Evolutionary conservation across 2,888 invertebrate genomes (phyloP).

Genomic region (Taphrorychus bicolor): DNA sequence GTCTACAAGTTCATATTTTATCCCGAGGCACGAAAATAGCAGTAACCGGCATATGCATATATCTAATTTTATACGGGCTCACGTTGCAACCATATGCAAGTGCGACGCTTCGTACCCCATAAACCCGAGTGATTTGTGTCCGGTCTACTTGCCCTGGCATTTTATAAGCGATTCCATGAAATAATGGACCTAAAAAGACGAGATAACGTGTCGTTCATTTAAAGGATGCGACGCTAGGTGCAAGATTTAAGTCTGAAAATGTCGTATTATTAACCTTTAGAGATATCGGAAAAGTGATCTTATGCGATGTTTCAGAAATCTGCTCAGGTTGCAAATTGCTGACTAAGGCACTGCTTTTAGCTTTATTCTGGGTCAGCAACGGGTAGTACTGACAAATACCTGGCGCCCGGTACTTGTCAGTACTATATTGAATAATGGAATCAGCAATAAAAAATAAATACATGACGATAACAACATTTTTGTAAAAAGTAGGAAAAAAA

Average conservation of each 20-base stretch:
- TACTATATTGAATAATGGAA: no score
- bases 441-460: no score
- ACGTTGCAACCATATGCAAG: slow-evolving; percentile 18
- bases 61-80: slow-evolving; percentile 20
- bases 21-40: slow-evolving; percentile 14
- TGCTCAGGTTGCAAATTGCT: no score
- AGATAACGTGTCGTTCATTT: neutral
- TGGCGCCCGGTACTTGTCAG: no score
- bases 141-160: slow-evolving; percentile 7
- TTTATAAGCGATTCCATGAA: neutral
- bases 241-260: neutral
- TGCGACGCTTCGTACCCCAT: slow-evolving; percentile 25
- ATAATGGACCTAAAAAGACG: neutral
- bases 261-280: no score
- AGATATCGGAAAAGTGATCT: no score
- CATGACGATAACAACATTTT: no score
- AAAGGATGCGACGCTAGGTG: neutral
- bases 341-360: no score
- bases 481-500: no score
- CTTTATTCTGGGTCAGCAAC: no score
- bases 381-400: no score
- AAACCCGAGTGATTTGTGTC: slow-evolving; percentile 23
- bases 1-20: slow-evolving; percentile 15
- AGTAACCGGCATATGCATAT: neutral
- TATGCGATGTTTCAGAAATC: no score